phyloP scores from a whole-genome alignment of 2,797 vertebrate species.

The Xenopus petersii region DNA sequence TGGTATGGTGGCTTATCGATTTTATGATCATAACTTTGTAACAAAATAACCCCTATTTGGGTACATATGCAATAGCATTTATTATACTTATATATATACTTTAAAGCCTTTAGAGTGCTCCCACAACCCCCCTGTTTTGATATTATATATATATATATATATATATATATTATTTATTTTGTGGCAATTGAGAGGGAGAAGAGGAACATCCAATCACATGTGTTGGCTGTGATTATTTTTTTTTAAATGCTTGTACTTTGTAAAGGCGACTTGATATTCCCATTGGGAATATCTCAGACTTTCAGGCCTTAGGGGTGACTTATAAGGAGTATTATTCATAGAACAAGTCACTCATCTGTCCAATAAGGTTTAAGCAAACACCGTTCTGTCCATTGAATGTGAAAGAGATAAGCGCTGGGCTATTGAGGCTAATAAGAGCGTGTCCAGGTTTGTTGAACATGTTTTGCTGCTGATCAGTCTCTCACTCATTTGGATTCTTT shows the following conservation, averaged over 20 bases:
- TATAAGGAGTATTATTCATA: neutral
- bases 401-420: slow-evolving; percentile 4
- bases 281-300: neutral
- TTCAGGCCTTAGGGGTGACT: neutral
- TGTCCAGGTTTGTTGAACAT: neutral
- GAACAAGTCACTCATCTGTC: slow-evolving; percentile 15
- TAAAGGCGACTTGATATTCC: neutral
- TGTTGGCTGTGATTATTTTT: neutral
- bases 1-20: no score
- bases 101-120: no score
- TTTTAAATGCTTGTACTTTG: neutral
- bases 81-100: no score
- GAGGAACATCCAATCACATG: no score
- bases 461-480: slow-evolving; percentile 20
- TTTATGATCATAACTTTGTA: no score
- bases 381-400: neutral
- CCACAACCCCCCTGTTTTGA: no score
- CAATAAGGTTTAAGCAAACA: slow-evolving; percentile 22
- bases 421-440: slow-evolving; percentile 5
- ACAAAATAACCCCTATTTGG: no score
- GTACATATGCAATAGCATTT: no score
- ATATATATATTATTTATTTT: no score
- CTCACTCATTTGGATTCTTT: neutral
- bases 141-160: no score
- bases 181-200: no score